Base-by-base conservation (phyloP, 2,888 invertebrate species). In the Drosophila lutescens region DNA sequence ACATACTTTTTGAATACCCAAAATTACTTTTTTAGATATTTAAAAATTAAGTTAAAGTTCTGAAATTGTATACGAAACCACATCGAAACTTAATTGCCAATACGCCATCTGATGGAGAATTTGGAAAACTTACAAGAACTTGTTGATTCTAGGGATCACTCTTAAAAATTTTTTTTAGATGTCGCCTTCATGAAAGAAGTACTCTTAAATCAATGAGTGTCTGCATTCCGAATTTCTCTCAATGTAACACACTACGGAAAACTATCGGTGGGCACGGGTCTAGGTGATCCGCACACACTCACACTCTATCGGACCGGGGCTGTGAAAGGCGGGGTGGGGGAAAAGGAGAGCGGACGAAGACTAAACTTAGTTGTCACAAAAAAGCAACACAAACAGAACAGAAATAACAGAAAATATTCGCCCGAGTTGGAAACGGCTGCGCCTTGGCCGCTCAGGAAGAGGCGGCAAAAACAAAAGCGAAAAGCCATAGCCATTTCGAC, bases 391-490 rank as follows among this genome's bases (percentile, higher is more conserved):
- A 13, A 47, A 50, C 55, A 44, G 49, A 67, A 67, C 53, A 20
- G 67, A 65, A 65, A 65, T 66, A 72, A 68, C 46, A 68, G 34
- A 53, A 69, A 56, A 71, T 65, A 53, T 44, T 73, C 75, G 68
- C 58, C 58, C 50, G 40, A 71, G 68, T 68, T 70, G 38, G 71
- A 70, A 60, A 66, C 66, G 46, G 38, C 69, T 69, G 66, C 69
- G 55, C 56, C 56, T 54, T 83, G 63, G 79, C 85, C 57, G 69
- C 69, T 73, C 56, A 62, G 73, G 65, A 77, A 70, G 61, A 63
- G 71, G 70, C 40, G 66, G 70, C 62, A 62, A 86, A 80, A 83
- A 76, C 73, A 78, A 72, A 54, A 72, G 62, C 68, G 76, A 71
- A 74, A 66, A 71, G 41, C 47, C 30, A 30, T 30, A 30, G 30